Base-by-base conservation (phyloP, 2,888 invertebrate species). In the Macrophya annulata region DNA sequence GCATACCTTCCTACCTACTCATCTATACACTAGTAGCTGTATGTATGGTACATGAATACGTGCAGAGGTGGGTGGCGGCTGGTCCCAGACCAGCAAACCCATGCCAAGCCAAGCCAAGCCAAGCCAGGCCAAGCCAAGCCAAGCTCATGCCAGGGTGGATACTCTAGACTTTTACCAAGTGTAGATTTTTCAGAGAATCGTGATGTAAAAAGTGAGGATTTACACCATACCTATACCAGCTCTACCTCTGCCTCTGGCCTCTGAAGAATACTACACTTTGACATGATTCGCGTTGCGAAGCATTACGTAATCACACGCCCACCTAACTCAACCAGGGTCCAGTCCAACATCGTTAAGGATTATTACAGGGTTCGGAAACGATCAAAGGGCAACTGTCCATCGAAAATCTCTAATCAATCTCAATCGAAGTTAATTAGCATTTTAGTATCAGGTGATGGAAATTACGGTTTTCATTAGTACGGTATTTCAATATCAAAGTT, bases 381-480 rank as follows among this genome's bases (percentile, higher is more conserved):
- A 74, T 74, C 72, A 74, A 74, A 74, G 72, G 72, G 21, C 45
- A 10, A 5, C 72, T 45, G 43, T 43, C 43, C 40, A 21, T 55
- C 55, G 55, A n/a, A 55, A 17, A 74, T 74, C 72, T 74, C 72
- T 74, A 74, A 74, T 74, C 45, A 74, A 74, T 74, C 43, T 74
- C 72, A 43, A 74, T n/a, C 8, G 45, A 43, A 45, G 72, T 74
- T 45, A 74, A 74, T 74, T 45, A 45, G 21, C 43, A 45, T 74
- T 74, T 45, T 40, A 74, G 45, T 45, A 74, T 74, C 45, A 43
- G 45, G 21, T 21, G 43, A 55, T 55, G 55, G 55, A 8, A 55
- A 8, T n/a, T 17, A 51, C 51, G 17, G 51, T 0, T 51, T 17
- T 17, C 31, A 31, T 31, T 31, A 31, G 3, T 3, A 31, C 31